These are phyloP conservation scores for Psophia crepitans DNA, from an alignment of 2,113 vertebrate genomes.

Conservation along the genomic window DNA sequence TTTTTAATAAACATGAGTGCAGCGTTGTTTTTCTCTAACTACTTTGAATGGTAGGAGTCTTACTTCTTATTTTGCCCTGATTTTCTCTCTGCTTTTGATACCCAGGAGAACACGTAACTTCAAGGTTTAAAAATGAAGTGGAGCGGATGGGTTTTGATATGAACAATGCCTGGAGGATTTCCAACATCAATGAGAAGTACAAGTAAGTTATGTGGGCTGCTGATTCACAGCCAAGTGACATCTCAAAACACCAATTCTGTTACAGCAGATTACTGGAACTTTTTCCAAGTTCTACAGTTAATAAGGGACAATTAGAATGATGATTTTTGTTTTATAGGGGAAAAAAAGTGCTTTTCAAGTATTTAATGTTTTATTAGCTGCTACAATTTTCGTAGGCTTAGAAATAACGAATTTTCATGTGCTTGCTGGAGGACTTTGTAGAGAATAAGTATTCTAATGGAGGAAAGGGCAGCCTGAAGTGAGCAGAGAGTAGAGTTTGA, in stretches of 20 bases:
- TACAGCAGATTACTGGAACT: background rate
- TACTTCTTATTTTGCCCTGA: background rate
- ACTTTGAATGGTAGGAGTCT: background rate
- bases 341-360: background rate
- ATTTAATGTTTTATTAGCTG: background rate
- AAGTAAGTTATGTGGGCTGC: slow-evolving; percentile 76
- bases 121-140: slow-evolving; percentile 95
- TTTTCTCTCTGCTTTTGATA: background rate
- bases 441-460: background rate
- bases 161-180: slow-evolving; percentile 97
- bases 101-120: slow-evolving; percentile 92
- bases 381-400: background rate
- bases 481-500: background rate
- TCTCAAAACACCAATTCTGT: background rate
- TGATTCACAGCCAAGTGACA: background rate
- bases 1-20: background rate
- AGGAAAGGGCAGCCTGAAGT: background rate
- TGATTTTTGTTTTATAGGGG: background rate
- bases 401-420: background rate
- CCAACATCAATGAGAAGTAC: slow-evolving; percentile 97
- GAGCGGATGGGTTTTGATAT: slow-evolving; percentile 98
- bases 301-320: background rate
- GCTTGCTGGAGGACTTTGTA: background rate
- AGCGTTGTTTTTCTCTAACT: background rate
- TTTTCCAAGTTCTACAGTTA: background rate